Percentiles rank a stretch among this genome's conserved stretches.
Conservation (phyloP, 2,888 invertebrate species). For the Rhagophthalmus giganteus region DNA sequence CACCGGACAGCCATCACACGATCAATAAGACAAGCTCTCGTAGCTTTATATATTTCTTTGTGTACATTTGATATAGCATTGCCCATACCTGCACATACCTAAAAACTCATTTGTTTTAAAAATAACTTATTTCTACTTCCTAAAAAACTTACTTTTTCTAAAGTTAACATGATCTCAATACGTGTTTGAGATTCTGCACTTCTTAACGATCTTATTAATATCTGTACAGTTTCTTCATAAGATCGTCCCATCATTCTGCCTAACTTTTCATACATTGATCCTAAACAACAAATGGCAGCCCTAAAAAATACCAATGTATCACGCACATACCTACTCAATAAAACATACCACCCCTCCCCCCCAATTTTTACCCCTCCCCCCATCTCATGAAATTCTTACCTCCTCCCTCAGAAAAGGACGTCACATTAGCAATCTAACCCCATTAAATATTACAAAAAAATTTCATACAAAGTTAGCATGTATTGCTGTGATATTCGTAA, state of each 20-base stretch:
- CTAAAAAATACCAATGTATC: too few relatives aligned
- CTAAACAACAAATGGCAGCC: conserved; percentile 93
- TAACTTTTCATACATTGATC: conserved; percentile 96
- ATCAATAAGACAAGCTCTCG: conserved; percentile 85
- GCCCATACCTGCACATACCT: conserved; percentile 93
- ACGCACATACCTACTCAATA: too few relatives aligned
- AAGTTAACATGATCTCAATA: conserved; percentile 94
- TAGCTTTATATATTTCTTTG: conserved; percentile 90
- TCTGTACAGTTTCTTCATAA: conserved; percentile 96
- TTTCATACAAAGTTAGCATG: too few relatives aligned
- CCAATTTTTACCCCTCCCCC: too few relatives aligned
- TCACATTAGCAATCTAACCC: too few relatives aligned
- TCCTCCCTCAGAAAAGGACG: too few relatives aligned
- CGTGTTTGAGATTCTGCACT: conserved; percentile 95
- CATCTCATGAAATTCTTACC: too few relatives aligned
- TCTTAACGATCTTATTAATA: conserved; percentile 85
- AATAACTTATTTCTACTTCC: neutral
- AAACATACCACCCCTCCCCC: too few relatives aligned
- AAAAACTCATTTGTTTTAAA: neutral
- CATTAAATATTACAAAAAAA: too few relatives aligned
- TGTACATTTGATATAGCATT: conserved; percentile 83
- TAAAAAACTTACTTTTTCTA: conserved; percentile 81
- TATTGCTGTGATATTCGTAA: too few relatives aligned
- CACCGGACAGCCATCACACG: conserved; percentile 90
- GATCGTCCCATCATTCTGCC: conserved; percentile 99